Evolutionary conservation across 2,888 invertebrate species (phyloP).

Genomic region (Andrena camellia): DNA sequence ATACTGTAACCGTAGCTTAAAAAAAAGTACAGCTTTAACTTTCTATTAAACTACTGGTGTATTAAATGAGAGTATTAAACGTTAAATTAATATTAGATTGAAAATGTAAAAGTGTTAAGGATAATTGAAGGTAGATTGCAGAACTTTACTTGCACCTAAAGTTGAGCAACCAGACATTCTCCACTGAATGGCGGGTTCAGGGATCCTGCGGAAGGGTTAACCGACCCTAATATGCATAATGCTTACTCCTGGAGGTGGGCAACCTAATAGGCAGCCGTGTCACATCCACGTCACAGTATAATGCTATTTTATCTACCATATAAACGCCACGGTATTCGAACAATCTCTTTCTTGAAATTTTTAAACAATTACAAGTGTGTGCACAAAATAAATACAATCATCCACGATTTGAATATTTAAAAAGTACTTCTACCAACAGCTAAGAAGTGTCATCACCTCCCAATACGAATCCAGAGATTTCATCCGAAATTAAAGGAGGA

Average conservation of each 20-base stretch:
- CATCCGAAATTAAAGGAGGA: neutral
- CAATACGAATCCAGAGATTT: neutral
- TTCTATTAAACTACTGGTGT: neutral
- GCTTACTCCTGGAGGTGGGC: conserved; percentile 69
- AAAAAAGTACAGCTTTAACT: neutral
- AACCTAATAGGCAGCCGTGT: conserved; percentile 65
- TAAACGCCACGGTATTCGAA: neutral
- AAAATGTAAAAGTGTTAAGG: neutral
- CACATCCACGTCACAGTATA: conserved; percentile 25
- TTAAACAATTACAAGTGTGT: conserved; percentile 1
- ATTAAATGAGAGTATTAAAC: neutral
- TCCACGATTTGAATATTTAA: neutral
- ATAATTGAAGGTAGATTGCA: neutral
- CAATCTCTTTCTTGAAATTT: neutral
- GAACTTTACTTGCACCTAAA: conserved; percentile 66
- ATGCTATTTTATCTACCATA: conserved; percentile 57
- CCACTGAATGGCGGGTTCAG: conserved; percentile 58
- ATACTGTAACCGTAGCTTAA: neutral
- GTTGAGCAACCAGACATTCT: conserved; percentile 75
- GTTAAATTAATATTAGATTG: neutral
- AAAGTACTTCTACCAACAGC: neutral
- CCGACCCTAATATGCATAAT: conserved; percentile 74
- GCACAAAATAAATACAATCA: neutral
- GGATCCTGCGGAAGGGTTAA: conserved; percentile 69
- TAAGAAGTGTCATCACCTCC: too few relatives aligned